phyloP scores from a whole-genome alignment of 92 coral and sea anemone species.

The Bergia puertoricense region DNA sequence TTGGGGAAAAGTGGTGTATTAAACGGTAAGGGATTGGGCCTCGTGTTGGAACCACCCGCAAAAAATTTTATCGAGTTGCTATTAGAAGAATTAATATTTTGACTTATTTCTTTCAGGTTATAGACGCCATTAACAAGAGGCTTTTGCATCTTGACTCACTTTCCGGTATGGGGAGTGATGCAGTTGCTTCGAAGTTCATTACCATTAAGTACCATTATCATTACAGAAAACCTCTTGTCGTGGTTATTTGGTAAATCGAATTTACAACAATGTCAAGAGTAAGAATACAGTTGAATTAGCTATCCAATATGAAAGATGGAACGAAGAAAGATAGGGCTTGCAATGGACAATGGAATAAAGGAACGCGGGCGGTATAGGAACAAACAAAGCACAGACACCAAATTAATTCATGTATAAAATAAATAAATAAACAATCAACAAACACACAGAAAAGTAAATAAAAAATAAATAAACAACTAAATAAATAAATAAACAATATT shows the following conservation, averaged over 20 bases:
- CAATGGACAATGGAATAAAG: too few relatives aligned
- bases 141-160: neutral
- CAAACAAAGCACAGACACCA: too few relatives aligned
- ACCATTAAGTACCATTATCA: neutral
- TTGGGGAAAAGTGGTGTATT: neutral
- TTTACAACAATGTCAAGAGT: neutral
- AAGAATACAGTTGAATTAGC: neutral
- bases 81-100: neutral
- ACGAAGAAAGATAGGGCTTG: neutral
- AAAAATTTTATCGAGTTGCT: neutral
- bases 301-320: neutral
- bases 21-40: neutral
- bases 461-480: too few relatives aligned
- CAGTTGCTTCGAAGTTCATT: neutral
- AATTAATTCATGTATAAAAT: too few relatives aligned
- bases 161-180: neutral
- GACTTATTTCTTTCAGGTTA: neutral
- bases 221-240: neutral
- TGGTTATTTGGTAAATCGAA: neutral
- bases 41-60: neutral
- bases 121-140: neutral
- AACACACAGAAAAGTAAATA: too few relatives aligned
- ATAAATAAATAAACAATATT: too few relatives aligned
- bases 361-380: too few relatives aligned
- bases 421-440: too few relatives aligned